Conservation (phyloP, 2,797 vertebrate species). For the Neomorphus geoffroyi region DNA sequence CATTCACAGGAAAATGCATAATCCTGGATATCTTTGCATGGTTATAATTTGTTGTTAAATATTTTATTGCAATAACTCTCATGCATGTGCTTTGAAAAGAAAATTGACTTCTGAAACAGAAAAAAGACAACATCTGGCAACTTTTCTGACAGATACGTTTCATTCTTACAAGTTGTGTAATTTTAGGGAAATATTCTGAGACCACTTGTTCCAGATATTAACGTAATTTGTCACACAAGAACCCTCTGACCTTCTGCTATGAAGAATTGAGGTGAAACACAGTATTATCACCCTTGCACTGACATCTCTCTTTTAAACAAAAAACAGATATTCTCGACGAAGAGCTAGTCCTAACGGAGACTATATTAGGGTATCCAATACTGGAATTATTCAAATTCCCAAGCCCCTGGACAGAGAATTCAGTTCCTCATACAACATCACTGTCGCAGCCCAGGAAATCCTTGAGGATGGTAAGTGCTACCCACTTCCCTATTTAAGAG, state of each 20-base stretch:
- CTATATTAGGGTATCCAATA: slow-evolving; percentile 62
- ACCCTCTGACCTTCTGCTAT: background rate
- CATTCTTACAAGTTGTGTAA: background rate
- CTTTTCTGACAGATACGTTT: background rate
- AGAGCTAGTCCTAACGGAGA: slow-evolving; percentile 71
- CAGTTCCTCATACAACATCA: slow-evolving; percentile 78
- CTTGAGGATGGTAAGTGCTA: slow-evolving; percentile 58
- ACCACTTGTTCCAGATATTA: background rate
- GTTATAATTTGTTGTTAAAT: background rate
- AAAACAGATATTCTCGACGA: slow-evolving; percentile 73
- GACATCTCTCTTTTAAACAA: background rate
- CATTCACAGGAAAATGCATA: background rate
- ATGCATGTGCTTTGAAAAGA: background rate
- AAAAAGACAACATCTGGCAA: background rate
- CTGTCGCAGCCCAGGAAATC: slow-evolving; percentile 78
- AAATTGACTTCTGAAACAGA: background rate
- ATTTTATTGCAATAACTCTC: background rate
- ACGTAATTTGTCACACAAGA: background rate
- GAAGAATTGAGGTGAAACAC: background rate
- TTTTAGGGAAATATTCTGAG: background rate
- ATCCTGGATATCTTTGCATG: background rate
- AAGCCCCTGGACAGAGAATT: slow-evolving; percentile 80
- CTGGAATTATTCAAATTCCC: slow-evolving; percentile 70
- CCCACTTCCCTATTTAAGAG: background rate
- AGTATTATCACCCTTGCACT: background rate